Evolutionary conservation across 2,888 invertebrate genomes (phyloP), one percentile per base, ranked within the genome.

Genomic region (Napeogenes sylphis): DNA sequence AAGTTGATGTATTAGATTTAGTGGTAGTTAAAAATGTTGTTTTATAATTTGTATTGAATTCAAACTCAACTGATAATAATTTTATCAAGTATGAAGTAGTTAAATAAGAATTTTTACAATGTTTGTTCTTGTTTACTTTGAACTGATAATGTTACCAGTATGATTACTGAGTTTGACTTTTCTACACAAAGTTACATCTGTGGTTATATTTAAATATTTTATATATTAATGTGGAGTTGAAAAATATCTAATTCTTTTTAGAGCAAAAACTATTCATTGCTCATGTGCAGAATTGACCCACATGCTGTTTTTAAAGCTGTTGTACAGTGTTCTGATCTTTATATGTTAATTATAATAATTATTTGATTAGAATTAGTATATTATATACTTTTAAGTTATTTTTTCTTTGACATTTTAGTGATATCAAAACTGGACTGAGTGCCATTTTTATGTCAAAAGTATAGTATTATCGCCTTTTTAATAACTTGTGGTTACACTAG

Each of bases 1-100:
- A 51, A 30, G 51, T 51, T 51, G 51, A 51, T 51, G 51, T 51
- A 30, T 51, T 51, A 51, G 51, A 30, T 51, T 10, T 51, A 51
- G 30, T 30, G 51, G 4, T 30, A 12, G 12, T 47, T 47, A 47
- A n/a, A 47, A 47, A 47, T 47, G 47, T 47, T 47, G 47, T 47
- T 47, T 47, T 47, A 47, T 47, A 47, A 14, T 47, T 14, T 47
- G 47, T 47, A 47, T 47, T 47, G 47, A 47, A 47, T 47, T 47
- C 47, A 47, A 35, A 35, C 35, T 35, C 35, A 4, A 47, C 14
- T 47, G 14, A 47, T 47, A 14, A 47, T n/a, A 47, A 47, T 47
- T 47, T 47, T 47, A 47, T 47, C 47, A 3, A 47, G 14, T n/a
- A n/a, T 47, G n/a, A 21, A 47, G 47, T 47, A 14, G 21, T 8